A percentile compares a stretch with the other conserved stretches of the same genome.
These are phyloP conservation scores for Apodemus sylvaticus DNA, from an alignment of 2,113 vertebrate genomes.

Conservation along the genomic window DNA sequence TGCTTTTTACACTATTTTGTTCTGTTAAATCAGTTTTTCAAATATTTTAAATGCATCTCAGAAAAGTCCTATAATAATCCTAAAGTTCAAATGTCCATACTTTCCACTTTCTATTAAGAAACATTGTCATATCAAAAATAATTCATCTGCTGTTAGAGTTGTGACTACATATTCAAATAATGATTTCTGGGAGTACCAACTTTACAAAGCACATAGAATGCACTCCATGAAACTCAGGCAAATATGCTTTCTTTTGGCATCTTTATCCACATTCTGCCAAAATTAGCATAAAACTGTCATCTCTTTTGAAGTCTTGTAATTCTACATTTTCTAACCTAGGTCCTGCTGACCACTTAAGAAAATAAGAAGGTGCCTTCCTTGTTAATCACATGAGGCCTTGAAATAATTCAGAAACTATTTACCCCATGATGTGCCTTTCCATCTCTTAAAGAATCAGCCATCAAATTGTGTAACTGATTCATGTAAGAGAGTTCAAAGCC, in stretches of 20 bases:
- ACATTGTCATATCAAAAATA: background rate
- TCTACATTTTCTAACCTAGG: slow-evolving; percentile 39
- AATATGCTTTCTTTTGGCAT: background rate
- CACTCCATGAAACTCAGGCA: slow-evolving; percentile 18
- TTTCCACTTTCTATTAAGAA: slow-evolving; percentile 29
- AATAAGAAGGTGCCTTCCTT: background rate
- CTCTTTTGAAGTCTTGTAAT: background rate
- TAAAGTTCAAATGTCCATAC: slow-evolving; percentile 4
- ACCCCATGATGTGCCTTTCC: slow-evolving; percentile 15
- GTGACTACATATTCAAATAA: background rate
- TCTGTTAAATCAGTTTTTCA: slow-evolving; percentile 24
- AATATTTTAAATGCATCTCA: background rate
- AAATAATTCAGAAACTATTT: slow-evolving; percentile 62
- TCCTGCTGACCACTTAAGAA: background rate
- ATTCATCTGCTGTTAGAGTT: background rate
- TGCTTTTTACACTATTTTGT: slow-evolving; percentile 4
- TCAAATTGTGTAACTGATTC: slow-evolving; percentile 3
- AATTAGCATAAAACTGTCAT: background rate
- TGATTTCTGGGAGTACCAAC: slow-evolving; percentile 6
- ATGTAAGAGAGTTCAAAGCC: background rate
- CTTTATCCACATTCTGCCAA: slow-evolving; percentile 9
- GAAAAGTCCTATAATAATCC: slow-evolving; percentile 22
- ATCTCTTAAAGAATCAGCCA: slow-evolving; percentile 24
- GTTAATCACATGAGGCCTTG: background rate
- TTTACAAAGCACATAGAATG: background rate